phyloP scores from a whole-genome alignment of 2,797 vertebrate genomes.

The Anolis apletophallus region DNA sequence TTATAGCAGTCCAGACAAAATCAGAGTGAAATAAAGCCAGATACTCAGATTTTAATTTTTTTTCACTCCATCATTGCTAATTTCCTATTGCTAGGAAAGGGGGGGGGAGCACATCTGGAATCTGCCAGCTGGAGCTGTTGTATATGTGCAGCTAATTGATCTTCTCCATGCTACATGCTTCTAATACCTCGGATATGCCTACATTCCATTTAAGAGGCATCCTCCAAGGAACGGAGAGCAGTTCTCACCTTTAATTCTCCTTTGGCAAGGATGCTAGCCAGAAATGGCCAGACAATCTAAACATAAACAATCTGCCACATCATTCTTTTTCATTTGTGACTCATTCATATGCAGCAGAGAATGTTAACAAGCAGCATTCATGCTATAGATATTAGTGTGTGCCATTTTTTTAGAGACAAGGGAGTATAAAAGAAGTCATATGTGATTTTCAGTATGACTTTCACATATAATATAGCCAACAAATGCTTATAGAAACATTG shows the following conservation, averaged over 20 bases:
- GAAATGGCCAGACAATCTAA: constrained; percentile 11
- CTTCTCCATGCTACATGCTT: background rate
- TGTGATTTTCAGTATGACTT: constrained; percentile 13
- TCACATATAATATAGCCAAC: background rate
- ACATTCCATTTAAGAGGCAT: constrained; percentile 7
- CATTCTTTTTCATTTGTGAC: background rate
- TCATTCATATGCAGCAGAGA: background rate
- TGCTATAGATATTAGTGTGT: accelerated
- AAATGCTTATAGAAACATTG: background rate
- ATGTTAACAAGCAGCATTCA: background rate
- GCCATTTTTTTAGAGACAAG: constrained; percentile 16
- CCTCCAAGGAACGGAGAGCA: background rate
- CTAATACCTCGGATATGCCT: background rate
- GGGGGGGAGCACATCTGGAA: background rate
- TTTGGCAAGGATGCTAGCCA: background rate
- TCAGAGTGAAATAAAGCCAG: no score
- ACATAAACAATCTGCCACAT: background rate
- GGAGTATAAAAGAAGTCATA: background rate
- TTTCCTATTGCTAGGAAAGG: background rate
- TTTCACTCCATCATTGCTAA: background rate
- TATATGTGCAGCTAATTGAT: background rate
- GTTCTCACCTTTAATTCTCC: background rate
- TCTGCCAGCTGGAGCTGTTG: background rate
- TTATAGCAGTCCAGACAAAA: no score
- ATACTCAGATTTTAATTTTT: background rate